Percentiles rank a stretch among this genome's conserved stretches.
phyloP scores from a whole-genome alignment of 2,888 invertebrate species.

The Nycteola revayana region DNA sequence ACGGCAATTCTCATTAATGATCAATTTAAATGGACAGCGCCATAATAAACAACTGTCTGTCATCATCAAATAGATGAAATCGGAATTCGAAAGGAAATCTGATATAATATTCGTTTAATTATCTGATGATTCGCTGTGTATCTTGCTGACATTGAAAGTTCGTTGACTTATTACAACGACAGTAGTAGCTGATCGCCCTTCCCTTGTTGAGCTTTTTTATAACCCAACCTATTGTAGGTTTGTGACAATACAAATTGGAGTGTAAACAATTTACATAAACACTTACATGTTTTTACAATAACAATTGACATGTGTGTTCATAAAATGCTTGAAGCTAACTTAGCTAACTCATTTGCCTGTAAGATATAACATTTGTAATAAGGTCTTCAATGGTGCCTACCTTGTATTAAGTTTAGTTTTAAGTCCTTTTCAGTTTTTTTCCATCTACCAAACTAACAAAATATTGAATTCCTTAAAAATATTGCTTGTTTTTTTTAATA shows the following conservation, averaged over 20 bases:
- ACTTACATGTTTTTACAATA: too few species aligned
- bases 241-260: too few species aligned
- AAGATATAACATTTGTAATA: too few species aligned
- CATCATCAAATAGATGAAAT: constrained; percentile 41
- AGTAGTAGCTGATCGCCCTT: constrained; percentile 55
- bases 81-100: constrained; percentile 43
- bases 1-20: constrained; percentile 39
- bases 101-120: constrained; percentile 52
- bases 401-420: too few species aligned
- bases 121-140: constrained; percentile 54
- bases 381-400: too few species aligned
- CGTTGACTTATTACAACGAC: constrained; percentile 63
- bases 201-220: constrained; percentile 44
- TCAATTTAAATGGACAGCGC: constrained; percentile 35
- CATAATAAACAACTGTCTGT: constrained; percentile 43
- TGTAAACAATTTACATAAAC: too few species aligned
- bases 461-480: too few species aligned
- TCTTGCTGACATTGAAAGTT: constrained; percentile 74
- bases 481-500: too few species aligned
- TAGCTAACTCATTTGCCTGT: too few species aligned
- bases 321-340: too few species aligned
- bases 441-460: not conserved
- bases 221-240: constrained; percentile 23
- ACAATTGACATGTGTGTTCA: too few species aligned
- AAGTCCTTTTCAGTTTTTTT: too few species aligned